Evolutionary conservation across 1,140 invertebrate genomes (phyloP), one percentile per base, ranked within the genome.

Genomic region (Pseudachorutes palmiensis): DNA sequence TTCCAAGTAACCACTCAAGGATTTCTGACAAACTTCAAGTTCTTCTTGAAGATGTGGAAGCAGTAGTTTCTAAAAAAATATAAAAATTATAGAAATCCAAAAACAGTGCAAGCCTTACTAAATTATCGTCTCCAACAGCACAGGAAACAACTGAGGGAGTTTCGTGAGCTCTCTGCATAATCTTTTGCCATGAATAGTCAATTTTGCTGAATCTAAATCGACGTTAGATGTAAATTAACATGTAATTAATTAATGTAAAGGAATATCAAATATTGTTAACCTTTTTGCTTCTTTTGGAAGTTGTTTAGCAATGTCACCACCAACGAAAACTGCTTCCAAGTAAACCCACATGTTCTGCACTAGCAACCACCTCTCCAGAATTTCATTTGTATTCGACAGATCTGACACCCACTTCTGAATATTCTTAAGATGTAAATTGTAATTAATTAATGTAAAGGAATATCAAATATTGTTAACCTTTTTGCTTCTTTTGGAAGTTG

Each of bases 101-200:
- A n/a, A n/a, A n/a, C n/a, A n/a, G n/a, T n/a, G n/a, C n/a, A n/a
- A n/a, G n/a, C n/a, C n/a, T n/a, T n/a, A n/a, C n/a, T n/a, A n/a
- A n/a, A n/a, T n/a, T n/a, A n/a, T 98, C 94, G 75, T 97, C 94
- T 9, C 93, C 92, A 2, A 97, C 93, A 79, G 94, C 97, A 76
- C 94, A 97, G 24, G 90, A 87, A 1, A 97, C 92, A 1, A 97
- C 94, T 31, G 93, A 92, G 0, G 94, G 90, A 0, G 91, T 96
- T 78, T 97, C 94, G 74, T 95, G 91, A 0, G 92, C 92, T 57
- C 91, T 79, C 74, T 92, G 90, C 94, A 98, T 97, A 30, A 97
- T 96, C 78, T 97, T 97, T 76, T 96, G 92, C 94, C 95, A 98
- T 1, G 92, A 94, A 76, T 97, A 96, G 77, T 98, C 95, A 69